These are phyloP conservation scores for Bos javanicus DNA, from an alignment of 2,113 vertebrate species.

Conservation along the genomic window DNA sequence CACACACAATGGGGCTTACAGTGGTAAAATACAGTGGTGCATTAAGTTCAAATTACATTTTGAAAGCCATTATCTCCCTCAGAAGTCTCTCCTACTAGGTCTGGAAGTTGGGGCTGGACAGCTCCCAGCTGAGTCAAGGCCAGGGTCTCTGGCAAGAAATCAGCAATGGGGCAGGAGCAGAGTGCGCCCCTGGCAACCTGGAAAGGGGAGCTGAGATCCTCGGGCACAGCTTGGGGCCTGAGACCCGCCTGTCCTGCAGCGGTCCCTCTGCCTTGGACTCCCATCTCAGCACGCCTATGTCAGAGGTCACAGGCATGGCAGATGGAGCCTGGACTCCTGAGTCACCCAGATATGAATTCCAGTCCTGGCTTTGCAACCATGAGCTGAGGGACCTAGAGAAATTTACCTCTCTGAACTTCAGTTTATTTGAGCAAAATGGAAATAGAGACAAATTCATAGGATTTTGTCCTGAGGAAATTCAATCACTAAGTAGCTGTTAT, in stretches of 20 bases:
- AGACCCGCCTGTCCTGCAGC: background rate
- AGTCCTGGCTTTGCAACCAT: background rate
- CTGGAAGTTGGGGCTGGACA: background rate
- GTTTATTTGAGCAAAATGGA: background rate
- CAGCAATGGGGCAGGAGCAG: background rate
- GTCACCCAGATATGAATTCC: background rate
- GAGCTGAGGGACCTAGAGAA: background rate
- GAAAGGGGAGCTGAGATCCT: background rate
- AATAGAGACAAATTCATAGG: background rate
- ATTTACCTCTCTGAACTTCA: background rate
- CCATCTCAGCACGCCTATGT: background rate
- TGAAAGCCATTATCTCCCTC: slow-evolving; percentile 10
- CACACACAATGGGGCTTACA: background rate
- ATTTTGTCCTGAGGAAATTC: background rate
- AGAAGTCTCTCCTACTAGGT: background rate
- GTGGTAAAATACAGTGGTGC: background rate
- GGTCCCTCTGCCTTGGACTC: background rate
- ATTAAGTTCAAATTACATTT: slow-evolving; percentile 23
- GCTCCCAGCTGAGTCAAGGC: background rate
- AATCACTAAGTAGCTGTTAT: background rate
- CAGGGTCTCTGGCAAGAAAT: background rate
- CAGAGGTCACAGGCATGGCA: background rate
- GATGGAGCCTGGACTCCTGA: background rate
- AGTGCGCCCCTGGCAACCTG: too few relatives aligned
- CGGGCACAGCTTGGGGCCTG: background rate